Conservation (phyloP, 64 coral and sea anemone genomes). For the Astreopora myriophthalma region DNA sequence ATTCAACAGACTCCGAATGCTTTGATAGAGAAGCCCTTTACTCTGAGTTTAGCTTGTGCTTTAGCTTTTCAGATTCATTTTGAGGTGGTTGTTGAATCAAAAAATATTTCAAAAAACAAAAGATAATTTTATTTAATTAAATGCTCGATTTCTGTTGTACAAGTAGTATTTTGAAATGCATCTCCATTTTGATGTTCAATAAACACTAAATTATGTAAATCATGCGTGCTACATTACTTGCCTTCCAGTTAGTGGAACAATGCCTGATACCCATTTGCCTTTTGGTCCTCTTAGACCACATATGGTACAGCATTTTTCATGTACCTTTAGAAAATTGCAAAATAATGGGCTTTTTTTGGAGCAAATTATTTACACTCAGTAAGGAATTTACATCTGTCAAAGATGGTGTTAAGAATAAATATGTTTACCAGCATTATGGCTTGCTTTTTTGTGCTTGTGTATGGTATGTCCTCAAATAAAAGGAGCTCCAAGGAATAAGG, state of each 20-base stretch:
- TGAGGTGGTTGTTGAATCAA: neutral
- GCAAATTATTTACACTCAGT: constrained; percentile 5
- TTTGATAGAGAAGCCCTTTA: neutral
- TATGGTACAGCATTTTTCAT: constrained; percentile 21
- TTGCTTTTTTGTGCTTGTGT: neutral
- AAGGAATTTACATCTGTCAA: constrained; percentile 13
- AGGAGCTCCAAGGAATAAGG: neutral
- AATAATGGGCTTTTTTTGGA: constrained; percentile 6
- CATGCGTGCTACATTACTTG: constrained; percentile 16
- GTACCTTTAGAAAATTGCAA: neutral
- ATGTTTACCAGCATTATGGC: neutral
- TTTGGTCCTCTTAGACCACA: constrained; percentile 3
- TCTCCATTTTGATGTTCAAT: constrained; percentile 3
- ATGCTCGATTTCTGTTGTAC: constrained; percentile 2
- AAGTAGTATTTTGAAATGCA: constrained; percentile 4
- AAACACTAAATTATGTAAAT: neutral
- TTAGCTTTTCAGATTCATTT: constrained; percentile 27
- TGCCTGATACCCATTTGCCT: neutral
- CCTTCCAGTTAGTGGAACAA: neutral
- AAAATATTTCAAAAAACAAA: constrained; percentile 17
- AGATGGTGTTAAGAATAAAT: neutral
- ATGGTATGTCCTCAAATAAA: too few species aligned
- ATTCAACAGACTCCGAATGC: neutral
- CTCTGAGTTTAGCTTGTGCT: neutral
- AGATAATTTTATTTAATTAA: constrained; percentile 6